Evolutionary conservation across 2,888 invertebrate species (phyloP), one percentile per base, ranked within the genome.

Genomic region (Ephialtes manifestator): DNA sequence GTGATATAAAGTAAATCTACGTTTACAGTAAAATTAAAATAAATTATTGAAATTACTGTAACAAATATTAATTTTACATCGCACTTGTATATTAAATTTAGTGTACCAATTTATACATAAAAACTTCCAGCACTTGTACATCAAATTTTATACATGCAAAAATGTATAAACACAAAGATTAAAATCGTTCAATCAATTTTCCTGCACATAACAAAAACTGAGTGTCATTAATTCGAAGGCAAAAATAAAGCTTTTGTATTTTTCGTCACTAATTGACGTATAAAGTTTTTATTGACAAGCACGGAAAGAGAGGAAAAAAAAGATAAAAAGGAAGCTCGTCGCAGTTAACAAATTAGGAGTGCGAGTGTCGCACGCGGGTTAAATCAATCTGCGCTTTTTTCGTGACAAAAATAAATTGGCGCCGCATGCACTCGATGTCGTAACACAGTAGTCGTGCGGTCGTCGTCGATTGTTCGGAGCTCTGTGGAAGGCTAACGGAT

Each of bases 401-500:
- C 83, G 80, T 31, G 80, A 63, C 68, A 80, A 85, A 85, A 85
- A 85, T 85, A 85, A 85, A 85, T 85, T 83, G 85, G 83, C 85
- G 83, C 80, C 76, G 72, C 83, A 77, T 28, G 60, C 80, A 39
- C 70, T 60, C 65, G 53, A 60, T 85, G 76, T 85, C 85, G 85
- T 85, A 85, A 85, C 85, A 18, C 63, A 28, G 65, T 39, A 35
- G 63, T 63, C 15, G 63, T 63, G 65, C 20, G 46, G 63, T 51
- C 65, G 46, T 60, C 80, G 71, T 70, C 80, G 76, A 79, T 82
- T 80, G 83, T 83, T 80, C 58, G 79, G 24, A 70, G 46, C 70
- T 67, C 76, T 24, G 39, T 39, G 53, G 39, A 55, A 79, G 68
- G 55, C 46, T 18, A 72, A 51, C 75, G 71, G 75, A 82, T 84